phyloP scores from a whole-genome alignment of 2,888 invertebrate genomes.

The Cepaea hortensis region DNA sequence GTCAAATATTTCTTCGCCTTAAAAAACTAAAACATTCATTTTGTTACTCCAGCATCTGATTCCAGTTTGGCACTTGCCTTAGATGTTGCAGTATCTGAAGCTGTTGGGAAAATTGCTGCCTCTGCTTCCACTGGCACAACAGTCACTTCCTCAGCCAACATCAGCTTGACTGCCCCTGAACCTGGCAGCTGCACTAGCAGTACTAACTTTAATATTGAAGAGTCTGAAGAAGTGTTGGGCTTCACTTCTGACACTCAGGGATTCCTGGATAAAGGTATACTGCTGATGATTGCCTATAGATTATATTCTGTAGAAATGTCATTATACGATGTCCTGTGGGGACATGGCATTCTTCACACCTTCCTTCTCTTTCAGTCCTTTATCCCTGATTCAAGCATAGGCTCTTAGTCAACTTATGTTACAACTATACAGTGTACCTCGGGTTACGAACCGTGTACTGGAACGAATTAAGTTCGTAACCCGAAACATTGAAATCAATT shows the following conservation, averaged over 20 bases:
- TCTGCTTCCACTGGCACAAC: neutral
- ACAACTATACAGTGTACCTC: too few species aligned
- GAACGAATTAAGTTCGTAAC: too few species aligned
- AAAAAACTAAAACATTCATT: neutral
- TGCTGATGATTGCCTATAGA: neutral
- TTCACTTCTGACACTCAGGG: slow-evolving; percentile 32
- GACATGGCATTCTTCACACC: too few species aligned
- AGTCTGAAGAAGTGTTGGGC: slow-evolving; percentile 33
- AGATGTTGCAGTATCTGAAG: slow-evolving; percentile 35
- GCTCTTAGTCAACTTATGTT: too few species aligned
- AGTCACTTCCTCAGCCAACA: neutral
- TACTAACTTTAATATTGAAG: slow-evolving; percentile 30
- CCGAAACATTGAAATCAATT: too few species aligned
- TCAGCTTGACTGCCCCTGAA: slow-evolving; percentile 2
- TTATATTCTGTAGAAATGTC: neutral
- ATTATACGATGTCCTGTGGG: neutral
- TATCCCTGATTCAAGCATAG: too few species aligned
- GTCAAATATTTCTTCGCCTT: too few species aligned
- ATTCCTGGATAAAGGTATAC: slow-evolving; percentile 34
- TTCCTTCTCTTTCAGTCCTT: too few species aligned
- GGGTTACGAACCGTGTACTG: too few species aligned
- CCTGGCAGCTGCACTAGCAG: slow-evolving; percentile 14
- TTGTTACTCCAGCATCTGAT: neutral
- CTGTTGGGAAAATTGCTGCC: slow-evolving; percentile 33
- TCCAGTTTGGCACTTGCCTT: slow-evolving; percentile 31